Conservation (phyloP, 2,888 invertebrate species). For the Leptinotarsa peninsularis region DNA sequence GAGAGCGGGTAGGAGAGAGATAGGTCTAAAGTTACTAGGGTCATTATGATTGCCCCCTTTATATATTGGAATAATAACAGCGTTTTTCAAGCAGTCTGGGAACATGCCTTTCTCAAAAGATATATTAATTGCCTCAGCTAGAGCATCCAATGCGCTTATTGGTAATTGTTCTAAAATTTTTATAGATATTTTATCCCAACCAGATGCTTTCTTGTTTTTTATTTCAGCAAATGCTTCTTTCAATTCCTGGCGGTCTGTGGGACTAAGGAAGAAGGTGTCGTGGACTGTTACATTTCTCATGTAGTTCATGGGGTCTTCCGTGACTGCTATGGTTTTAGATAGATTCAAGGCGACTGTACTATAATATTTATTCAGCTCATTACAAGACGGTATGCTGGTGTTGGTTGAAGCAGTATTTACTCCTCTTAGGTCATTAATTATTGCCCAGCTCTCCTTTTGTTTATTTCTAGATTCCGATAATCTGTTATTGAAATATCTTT, state of each 20-base stretch:
- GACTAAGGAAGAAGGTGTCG: constrained; percentile 5
- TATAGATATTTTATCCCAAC: constrained; percentile 14
- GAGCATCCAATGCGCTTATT: constrained; percentile 20
- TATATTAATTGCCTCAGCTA: constrained; percentile 19
- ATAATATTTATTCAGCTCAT: constrained; percentile 21
- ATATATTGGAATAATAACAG: constrained; percentile 7
- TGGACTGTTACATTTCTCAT: constrained; percentile 3
- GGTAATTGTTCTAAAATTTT: constrained; percentile 20
- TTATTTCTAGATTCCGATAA: constrained; percentile 1
- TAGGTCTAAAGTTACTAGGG: constrained; percentile 21
- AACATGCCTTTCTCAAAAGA: constrained; percentile 11
- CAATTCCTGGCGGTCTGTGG: constrained; percentile 6
- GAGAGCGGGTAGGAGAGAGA: constrained; percentile 15
- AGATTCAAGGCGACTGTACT: constrained; percentile 5
- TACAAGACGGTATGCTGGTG: constrained; percentile 6
- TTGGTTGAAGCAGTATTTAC: constrained; percentile 14
- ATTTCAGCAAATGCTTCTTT: constrained; percentile 7
- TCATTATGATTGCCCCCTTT: constrained; percentile 13
- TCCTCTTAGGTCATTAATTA: constrained; percentile 14
- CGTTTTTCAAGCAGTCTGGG: not conserved
- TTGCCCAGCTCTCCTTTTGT: constrained; percentile 5
- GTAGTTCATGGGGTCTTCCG: constrained; percentile 19
- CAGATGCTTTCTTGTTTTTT: constrained; percentile 6
- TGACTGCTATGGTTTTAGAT: not conserved
- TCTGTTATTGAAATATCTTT: constrained; percentile 1